Base-by-base conservation (phyloP, 1,140 invertebrate species). In the Ips typographus region DNA sequence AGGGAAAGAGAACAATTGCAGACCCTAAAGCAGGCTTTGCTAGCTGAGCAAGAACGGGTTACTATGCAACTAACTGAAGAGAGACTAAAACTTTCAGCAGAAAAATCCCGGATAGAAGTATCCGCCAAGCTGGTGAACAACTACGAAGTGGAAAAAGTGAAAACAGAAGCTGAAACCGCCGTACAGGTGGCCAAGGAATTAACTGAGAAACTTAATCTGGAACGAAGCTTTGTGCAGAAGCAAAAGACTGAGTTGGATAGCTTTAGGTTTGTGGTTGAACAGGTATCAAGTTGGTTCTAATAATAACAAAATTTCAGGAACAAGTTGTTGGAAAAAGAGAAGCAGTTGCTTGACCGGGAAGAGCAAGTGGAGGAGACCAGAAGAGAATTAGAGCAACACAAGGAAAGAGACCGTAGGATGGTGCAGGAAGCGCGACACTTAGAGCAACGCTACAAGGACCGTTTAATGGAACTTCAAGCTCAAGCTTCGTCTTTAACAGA, bases 161-260 rank as follows among this genome's bases (percentile, higher is more conserved):
- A 80, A 49, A 62, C 78, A 1, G 83, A 85, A 74, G 67, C 84
- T n/a, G 82, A 85, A 53, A 80, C 82, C 1, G 82, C 83, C 3
- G 76, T 84, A 2, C 76, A 83, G 73, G 81, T 83, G 39, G 83
- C 83, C 1, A 77, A 79, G 58, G 82, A 84, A 72, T 79, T 83
- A 1, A 77, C 82, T 0, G 79, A 80, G 47, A 77, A 78, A 55
- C 79, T 83, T 0, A 83, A 83, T 74, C 74, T 75, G 55, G 83
- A 84, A 73, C 76, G 83, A 1, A 79, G 82, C 49, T 75, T 77
- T 38, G 78, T 80, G 37, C 77, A 80, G 43, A 79, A 78, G 60
- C 72, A 78, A 65, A 80, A 82, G 71, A 72, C 76, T 1, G 80
- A 84, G 43, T 47, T 83, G 51, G 83, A 84, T 68, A 73, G 74